phyloP scores from a whole-genome alignment of 2,888 invertebrate genomes.

The Patella caerulea region DNA sequence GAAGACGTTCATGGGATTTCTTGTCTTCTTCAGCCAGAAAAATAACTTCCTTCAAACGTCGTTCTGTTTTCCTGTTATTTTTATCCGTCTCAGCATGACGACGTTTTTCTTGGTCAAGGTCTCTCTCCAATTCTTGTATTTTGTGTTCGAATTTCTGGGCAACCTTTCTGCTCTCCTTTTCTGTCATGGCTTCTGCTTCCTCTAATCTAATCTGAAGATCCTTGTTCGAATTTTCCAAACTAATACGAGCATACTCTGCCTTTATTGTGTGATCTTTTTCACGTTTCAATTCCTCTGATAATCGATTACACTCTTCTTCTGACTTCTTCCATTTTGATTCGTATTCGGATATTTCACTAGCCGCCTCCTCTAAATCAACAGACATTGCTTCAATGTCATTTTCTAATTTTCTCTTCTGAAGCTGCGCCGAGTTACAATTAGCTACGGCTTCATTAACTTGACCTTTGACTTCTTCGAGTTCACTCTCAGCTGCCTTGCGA shows the following conservation, averaged over 20 bases:
- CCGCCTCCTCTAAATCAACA: background rate
- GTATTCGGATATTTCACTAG: background rate
- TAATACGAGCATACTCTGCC: background rate
- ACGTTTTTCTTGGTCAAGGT: background rate
- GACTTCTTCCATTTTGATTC: background rate
- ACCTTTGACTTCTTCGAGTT: background rate
- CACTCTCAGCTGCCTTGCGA: background rate
- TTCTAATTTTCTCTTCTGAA: background rate
- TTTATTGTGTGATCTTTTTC: conserved; percentile 3
- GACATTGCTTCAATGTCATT: background rate
- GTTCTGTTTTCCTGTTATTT: background rate
- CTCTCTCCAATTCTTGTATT: background rate
- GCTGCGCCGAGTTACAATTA: background rate
- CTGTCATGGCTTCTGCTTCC: background rate
- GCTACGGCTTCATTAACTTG: background rate
- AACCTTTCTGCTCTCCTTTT: background rate
- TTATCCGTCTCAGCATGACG: background rate
- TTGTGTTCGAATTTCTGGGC: background rate
- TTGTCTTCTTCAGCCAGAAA: conserved; percentile 5
- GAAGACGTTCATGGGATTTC: background rate
- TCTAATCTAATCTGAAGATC: background rate
- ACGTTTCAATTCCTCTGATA: background rate
- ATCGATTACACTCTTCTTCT: background rate
- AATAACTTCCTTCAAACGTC: background rate
- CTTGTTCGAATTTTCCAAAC: background rate